A percentile compares a stretch with the other conserved stretches of the same genome.
Evolutionary conservation across 1,140 invertebrate species (phyloP).

Genomic region (Drosophila repleta): DNA sequence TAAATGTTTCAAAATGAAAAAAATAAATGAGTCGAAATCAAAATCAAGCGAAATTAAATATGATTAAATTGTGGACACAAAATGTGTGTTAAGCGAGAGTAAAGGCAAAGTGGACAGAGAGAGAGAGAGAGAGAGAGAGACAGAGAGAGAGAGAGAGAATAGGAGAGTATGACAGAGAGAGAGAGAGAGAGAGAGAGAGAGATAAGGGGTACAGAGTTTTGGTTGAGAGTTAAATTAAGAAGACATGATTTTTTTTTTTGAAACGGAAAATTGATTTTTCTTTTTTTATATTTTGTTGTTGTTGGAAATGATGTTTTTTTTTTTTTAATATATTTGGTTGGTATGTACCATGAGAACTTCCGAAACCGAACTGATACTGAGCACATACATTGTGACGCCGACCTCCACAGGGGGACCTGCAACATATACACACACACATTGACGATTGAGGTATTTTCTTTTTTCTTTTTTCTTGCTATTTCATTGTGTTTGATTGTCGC

Average conservation of each 20-base stretch:
- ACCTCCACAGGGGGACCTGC: slow-evolving; percentile 97
- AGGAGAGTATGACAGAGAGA: slow-evolving; percentile 33
- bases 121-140: slow-evolving; percentile 26
- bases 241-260: slow-evolving; percentile 60
- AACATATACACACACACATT: slow-evolving; percentile 86
- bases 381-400: slow-evolving; percentile 98
- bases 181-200: slow-evolving; percentile 32
- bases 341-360: slow-evolving; percentile 97
- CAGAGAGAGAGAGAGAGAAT: slow-evolving; percentile 23
- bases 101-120: slow-evolving; percentile 19
- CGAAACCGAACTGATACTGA: slow-evolving; percentile 98
- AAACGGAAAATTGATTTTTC: slow-evolving; percentile 45
- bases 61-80: slow-evolving; percentile 60
- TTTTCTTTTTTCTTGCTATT: slow-evolving; percentile 27
- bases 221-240: slow-evolving; percentile 62
- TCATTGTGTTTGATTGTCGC: slow-evolving; percentile 26
- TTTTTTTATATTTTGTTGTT: slow-evolving; percentile 43
- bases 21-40: slow-evolving; percentile 37
- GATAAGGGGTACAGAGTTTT: slow-evolving; percentile 40
- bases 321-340: slow-evolving; percentile 43
- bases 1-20: slow-evolving; percentile 45
- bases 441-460: slow-evolving; percentile 68
- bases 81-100: slow-evolving; percentile 65
- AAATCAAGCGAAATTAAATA: slow-evolving; percentile 55
- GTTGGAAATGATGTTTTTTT: slow-evolving; percentile 49